Percentiles rank a stretch among this genome's conserved stretches.
Evolutionary conservation across 1,140 invertebrate species (phyloP).

Genomic region (Pectinophora gossypiella): DNA sequence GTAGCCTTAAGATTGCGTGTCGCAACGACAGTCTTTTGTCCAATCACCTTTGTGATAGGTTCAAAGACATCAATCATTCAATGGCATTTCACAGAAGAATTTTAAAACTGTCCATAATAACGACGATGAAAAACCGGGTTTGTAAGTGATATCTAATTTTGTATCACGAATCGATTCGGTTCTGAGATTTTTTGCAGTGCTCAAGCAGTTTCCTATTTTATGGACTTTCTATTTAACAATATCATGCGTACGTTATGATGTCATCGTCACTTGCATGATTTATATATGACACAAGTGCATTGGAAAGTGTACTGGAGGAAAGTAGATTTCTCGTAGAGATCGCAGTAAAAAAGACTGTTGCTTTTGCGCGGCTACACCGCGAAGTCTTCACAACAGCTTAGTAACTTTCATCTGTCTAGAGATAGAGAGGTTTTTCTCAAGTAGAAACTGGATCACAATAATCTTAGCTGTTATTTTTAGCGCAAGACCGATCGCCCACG

Average conservation of each 20-base stretch:
- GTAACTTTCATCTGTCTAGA: background rate
- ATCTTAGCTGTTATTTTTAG: background rate
- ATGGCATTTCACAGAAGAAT: background rate
- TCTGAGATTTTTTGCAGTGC: no score
- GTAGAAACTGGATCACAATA: slow-evolving; percentile 1
- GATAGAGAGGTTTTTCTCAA: background rate
- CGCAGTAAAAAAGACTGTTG: background rate
- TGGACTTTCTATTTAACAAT: slow-evolving; percentile 9
- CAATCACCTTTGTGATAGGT: slow-evolving; percentile 15
- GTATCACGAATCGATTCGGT: no score
- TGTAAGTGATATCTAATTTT: background rate
- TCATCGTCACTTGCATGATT: slow-evolving; percentile 19
- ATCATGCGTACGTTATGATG: slow-evolving; percentile 11
- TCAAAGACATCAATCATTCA: slow-evolving; percentile 13
- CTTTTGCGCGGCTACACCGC: background rate
- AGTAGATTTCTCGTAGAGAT: slow-evolving; percentile 14
- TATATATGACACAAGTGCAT: slow-evolving; percentile 1
- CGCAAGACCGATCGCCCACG: background rate
- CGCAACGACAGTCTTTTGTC: slow-evolving; percentile 18
- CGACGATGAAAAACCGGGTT: background rate
- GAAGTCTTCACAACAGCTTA: background rate
- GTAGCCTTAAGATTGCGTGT: slow-evolving; percentile 19
- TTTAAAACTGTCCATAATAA: no score
- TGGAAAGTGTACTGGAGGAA: slow-evolving; percentile 25
- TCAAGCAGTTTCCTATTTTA: no score